A percentile compares a stretch with the other conserved stretches of the same genome.
Conservation (phyloP, 2,797 vertebrate genomes). For the Poecilia picta region DNA sequence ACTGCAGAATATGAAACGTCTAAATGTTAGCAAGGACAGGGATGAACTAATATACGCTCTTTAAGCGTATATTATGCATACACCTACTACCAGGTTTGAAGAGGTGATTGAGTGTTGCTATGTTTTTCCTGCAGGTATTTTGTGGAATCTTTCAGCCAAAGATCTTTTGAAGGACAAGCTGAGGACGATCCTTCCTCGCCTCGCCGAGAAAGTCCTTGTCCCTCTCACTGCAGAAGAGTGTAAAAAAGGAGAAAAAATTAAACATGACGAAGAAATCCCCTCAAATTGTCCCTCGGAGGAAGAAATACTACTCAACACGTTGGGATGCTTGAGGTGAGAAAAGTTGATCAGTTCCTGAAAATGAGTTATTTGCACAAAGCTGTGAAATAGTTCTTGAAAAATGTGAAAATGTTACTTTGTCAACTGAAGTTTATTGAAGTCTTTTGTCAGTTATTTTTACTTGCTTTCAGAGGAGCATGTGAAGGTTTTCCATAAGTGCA, state of each 20-base stretch:
- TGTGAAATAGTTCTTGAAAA: not conserved
- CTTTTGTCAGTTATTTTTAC: not conserved
- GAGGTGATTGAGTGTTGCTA: not conserved
- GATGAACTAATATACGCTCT: not conserved
- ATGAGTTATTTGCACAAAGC: not conserved
- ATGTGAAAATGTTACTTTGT: not conserved
- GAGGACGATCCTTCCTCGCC: slow-evolving; percentile 81
- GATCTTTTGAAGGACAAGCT: slow-evolving; percentile 91
- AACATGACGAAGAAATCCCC: slow-evolving; percentile 48
- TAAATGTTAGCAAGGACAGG: not conserved
- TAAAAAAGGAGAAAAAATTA: rapidly evolving
- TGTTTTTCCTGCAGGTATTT: slow-evolving; percentile 83
- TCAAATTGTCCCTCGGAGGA: slow-evolving; percentile 84
- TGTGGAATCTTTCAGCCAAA: slow-evolving; percentile 98
- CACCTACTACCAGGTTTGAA: not conserved
- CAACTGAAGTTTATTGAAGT: not conserved
- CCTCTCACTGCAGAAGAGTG: slow-evolving; percentile 74
- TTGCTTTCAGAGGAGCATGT: not conserved
- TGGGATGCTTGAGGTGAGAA: slow-evolving; percentile 91
- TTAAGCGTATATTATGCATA: not conserved
- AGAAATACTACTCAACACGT: slow-evolving; percentile 94
- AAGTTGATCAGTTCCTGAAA: not conserved
- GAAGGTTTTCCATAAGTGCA: not conserved
- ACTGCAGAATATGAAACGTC: not conserved
- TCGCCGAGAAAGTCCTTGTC: slow-evolving; percentile 85